Evolutionary conservation across 2,888 invertebrate species (phyloP).

Genomic region (Oasisia sp.): DNA sequence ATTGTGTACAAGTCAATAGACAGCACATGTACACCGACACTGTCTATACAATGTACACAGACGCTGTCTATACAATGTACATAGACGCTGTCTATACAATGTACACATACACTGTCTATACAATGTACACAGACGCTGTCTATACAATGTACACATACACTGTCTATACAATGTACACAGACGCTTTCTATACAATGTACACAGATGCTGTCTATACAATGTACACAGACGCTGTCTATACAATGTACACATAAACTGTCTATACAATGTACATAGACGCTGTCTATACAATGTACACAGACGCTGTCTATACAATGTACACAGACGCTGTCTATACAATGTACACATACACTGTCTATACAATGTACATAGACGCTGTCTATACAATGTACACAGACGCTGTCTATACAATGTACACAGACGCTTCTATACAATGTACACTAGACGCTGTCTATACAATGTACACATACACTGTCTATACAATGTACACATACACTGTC

Average conservation of each 20-base stretch:
- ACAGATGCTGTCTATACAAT: not conserved
- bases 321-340: not conserved
- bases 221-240: not conserved
- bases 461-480: not conserved
- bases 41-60: constrained; percentile 6
- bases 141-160: not conserved
- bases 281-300: not conserved
- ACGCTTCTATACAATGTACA: no score
- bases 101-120: not conserved
- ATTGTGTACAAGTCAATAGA: not conserved
- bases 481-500: not conserved
- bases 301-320: not conserved
- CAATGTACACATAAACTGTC: no score
- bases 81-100: not conserved
- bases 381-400: not conserved
- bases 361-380: not conserved
- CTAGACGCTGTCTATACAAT: not conserved
- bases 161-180: not conserved
- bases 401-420: no score
- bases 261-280: not conserved
- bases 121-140: not conserved
- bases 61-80: not conserved
- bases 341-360: not conserved
- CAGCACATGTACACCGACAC: not conserved
- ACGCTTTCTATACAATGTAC: not conserved